Percentiles rank a stretch among this genome's conserved stretches.
Conservation (phyloP, 2,113 vertebrate genomes). For the Microtus montanus region DNA sequence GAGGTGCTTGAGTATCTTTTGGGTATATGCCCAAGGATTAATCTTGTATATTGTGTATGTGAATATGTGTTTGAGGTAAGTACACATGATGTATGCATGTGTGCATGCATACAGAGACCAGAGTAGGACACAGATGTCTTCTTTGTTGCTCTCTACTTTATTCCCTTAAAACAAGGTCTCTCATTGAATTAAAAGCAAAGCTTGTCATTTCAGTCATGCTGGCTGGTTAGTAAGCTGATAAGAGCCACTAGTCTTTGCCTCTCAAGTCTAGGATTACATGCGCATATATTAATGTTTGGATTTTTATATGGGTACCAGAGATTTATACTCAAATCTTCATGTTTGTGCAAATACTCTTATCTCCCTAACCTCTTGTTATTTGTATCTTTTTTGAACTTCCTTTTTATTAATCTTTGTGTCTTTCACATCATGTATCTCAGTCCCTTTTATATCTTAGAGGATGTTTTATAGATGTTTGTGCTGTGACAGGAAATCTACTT, state of each 20-base stretch:
- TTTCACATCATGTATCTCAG: too few species aligned
- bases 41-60: background rate
- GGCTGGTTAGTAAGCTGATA: background rate
- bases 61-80: background rate
- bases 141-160: background rate
- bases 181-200: background rate
- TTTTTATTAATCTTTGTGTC: too few species aligned
- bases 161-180: background rate
- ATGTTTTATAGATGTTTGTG: background rate
- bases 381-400: too few species aligned
- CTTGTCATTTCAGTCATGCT: background rate
- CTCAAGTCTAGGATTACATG: background rate
- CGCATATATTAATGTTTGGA: background rate
- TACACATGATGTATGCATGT: background rate
- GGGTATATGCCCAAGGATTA: background rate
- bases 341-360: background rate
- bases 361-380: background rate
- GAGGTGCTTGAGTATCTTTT: too few species aligned
- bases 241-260: background rate
- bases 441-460: conserved; percentile 10
- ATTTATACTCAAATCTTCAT: background rate
- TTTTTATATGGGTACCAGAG: background rate
- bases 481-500: background rate
- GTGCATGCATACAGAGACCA: background rate
- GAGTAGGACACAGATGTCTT: background rate